phyloP scores from a whole-genome alignment of 1,140 invertebrate genomes.

The Venturia canescens region DNA sequence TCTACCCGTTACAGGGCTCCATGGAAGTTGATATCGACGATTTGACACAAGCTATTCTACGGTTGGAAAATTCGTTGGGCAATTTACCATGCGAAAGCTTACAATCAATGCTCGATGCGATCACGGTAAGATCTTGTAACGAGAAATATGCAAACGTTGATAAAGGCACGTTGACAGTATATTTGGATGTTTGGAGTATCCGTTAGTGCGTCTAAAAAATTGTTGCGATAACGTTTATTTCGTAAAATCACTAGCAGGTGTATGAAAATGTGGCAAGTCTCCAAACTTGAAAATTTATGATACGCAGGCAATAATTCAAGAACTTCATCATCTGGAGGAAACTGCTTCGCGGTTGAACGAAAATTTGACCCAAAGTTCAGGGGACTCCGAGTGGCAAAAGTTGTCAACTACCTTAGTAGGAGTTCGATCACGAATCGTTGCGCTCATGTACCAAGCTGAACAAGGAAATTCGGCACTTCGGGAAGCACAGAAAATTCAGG shows the following conservation, averaged over 20 bases:
- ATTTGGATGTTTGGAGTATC: too few species aligned
- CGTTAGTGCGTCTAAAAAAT: too few species aligned
- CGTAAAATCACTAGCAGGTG: too few species aligned
- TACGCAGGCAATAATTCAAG: slow-evolving; percentile 78
- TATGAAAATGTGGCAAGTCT: too few species aligned
- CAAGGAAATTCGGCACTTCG: slow-evolving; percentile 79
- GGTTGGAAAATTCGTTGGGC: slow-evolving; percentile 81
- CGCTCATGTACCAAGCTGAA: slow-evolving; percentile 80
- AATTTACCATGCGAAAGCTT: slow-evolving; percentile 84
- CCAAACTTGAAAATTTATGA: slow-evolving; percentile 40
- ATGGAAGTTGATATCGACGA: slow-evolving; percentile 82
- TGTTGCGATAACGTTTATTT: too few species aligned
- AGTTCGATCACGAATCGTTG: slow-evolving; percentile 77
- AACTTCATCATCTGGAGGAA: slow-evolving; percentile 79
- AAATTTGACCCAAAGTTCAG: slow-evolving; percentile 74
- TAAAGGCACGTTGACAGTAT: too few species aligned
- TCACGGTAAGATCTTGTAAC: slow-evolving; percentile 80
- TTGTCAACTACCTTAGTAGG: slow-evolving; percentile 75
- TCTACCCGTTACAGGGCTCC: slow-evolving; percentile 78
- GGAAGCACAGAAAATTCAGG: slow-evolving; percentile 77
- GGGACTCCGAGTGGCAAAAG: slow-evolving; percentile 77
- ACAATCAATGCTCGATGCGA: slow-evolving; percentile 81
- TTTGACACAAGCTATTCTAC: slow-evolving; percentile 80
- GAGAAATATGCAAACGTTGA: not conserved
- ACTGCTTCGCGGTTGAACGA: slow-evolving; percentile 78